phyloP scores from a whole-genome alignment of 2,888 invertebrate species.

The Xylota sylvarum region DNA sequence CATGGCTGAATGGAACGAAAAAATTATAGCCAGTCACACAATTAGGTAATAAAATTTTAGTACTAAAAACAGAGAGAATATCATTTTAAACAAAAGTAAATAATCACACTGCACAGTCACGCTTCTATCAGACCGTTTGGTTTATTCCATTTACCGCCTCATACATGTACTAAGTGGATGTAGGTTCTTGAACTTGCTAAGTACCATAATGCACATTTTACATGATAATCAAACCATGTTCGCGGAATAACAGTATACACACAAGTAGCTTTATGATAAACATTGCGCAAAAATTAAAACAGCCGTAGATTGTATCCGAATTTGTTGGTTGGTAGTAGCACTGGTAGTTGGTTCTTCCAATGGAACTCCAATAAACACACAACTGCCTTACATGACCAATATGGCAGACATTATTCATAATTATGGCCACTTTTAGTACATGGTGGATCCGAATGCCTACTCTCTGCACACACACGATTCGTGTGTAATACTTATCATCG shows the following conservation, averaged over 20 bases:
- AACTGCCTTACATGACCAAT: constrained; percentile 36
- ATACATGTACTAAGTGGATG: not conserved
- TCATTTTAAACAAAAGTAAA: not conserved
- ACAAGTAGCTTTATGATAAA: constrained; percentile 31
- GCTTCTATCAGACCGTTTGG: constrained; percentile 6
- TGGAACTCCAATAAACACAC: not conserved
- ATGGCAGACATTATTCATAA: constrained; percentile 60
- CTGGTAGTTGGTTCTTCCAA: too few species aligned
- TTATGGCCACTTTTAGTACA: constrained; percentile 60
- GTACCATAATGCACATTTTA: constrained; percentile 14
- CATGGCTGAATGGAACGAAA: not conserved
- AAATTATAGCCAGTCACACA: not conserved
- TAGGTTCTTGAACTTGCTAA: constrained; percentile 28
- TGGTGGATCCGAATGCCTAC: constrained; percentile 39
- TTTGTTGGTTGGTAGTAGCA: not conserved
- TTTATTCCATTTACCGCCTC: not conserved
- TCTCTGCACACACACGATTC: constrained; percentile 5
- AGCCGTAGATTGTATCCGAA: not conserved
- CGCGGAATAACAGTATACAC: not conserved
- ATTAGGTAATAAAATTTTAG: not conserved
- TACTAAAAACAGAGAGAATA: not conserved
- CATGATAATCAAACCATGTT: constrained; percentile 2
- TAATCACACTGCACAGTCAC: not conserved
- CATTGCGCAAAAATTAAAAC: constrained; percentile 36
- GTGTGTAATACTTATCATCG: constrained; percentile 25